Conservation (phyloP, 2,797 vertebrate species). For the Poeciliopsis gracilis region DNA sequence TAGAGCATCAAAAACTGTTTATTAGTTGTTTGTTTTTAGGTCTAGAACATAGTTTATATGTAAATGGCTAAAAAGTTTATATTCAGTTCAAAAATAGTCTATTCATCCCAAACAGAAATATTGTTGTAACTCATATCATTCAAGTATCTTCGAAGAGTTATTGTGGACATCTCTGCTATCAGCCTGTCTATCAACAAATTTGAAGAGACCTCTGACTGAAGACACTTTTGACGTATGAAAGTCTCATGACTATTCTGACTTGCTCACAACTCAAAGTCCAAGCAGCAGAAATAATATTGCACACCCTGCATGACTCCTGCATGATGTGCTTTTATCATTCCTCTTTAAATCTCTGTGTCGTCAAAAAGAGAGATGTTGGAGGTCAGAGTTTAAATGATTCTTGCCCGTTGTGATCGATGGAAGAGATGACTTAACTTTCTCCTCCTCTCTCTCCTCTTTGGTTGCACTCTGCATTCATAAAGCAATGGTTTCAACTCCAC, state of each 20-base stretch:
- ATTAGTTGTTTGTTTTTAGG: not conserved
- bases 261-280: too few relatives aligned
- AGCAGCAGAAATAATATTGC: too few relatives aligned
- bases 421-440: not conserved
- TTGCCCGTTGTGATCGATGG: not conserved
- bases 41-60: not conserved
- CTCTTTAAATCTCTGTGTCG: too few relatives aligned
- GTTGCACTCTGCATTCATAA: not conserved
- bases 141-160: not conserved
- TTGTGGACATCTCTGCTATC: not conserved
- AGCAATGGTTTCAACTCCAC: not conserved
- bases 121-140: not conserved
- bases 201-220: not conserved
- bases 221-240: too few relatives aligned
- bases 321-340: too few relatives aligned
- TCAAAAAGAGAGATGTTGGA: too few relatives aligned
- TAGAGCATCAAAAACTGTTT: not conserved
- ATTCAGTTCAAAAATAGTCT: not conserved
- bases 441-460: not conserved
- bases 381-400: too few relatives aligned
- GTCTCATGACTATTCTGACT: too few relatives aligned
- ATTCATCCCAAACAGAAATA: not conserved
- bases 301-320: too few relatives aligned
- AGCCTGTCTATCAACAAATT: not conserved
- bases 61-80: not conserved